These are phyloP conservation scores for Proisotoma minuta DNA, from an alignment of 2,888 invertebrate species.

Conservation along the genomic window DNA sequence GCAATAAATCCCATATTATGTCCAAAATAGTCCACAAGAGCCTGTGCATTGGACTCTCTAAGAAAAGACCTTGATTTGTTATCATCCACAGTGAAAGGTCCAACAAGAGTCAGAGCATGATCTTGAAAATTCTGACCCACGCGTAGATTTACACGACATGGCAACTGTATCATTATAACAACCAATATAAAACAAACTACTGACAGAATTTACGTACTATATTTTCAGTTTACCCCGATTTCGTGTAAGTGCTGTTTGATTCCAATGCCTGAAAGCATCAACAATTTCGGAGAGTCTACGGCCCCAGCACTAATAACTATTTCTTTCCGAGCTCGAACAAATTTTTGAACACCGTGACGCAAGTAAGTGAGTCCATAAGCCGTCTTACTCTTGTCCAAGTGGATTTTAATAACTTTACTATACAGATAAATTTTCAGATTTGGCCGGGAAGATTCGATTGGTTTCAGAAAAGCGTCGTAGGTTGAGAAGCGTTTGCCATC, in stretches of 20 bases:
- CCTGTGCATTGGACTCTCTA: conserved; percentile 18
- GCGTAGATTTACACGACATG: conserved; percentile 36
- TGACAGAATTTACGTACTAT: not conserved
- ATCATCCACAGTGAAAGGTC: conserved; percentile 18
- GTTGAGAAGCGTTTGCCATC: conserved; percentile 34
- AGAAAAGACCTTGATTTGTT: not conserved
- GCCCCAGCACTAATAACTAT: conserved; percentile 39
- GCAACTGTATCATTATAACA: too few relatives aligned
- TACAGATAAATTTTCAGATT: conserved; percentile 41
- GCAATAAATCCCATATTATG: conserved; percentile 31
- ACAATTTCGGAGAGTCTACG: conserved; percentile 34
- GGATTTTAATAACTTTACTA: conserved; percentile 38
- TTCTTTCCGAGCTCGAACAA: conserved; percentile 37
- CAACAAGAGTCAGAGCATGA: conserved; percentile 27
- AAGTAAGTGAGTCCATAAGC: conserved; percentile 44
- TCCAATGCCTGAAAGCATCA: conserved; percentile 43
- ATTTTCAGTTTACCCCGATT: conserved; percentile 22
- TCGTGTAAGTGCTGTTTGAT: conserved; percentile 27
- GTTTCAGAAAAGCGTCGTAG: conserved; percentile 32
- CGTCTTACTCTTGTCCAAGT: conserved; percentile 32
- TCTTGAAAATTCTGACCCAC: conserved; percentile 40
- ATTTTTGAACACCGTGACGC: conserved; percentile 34
- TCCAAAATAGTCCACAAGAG: not conserved
- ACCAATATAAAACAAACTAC: too few relatives aligned
- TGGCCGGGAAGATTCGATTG: conserved; percentile 20